Conservation (phyloP, 2,888 invertebrate species). For the Ichneumon xanthorius region DNA sequence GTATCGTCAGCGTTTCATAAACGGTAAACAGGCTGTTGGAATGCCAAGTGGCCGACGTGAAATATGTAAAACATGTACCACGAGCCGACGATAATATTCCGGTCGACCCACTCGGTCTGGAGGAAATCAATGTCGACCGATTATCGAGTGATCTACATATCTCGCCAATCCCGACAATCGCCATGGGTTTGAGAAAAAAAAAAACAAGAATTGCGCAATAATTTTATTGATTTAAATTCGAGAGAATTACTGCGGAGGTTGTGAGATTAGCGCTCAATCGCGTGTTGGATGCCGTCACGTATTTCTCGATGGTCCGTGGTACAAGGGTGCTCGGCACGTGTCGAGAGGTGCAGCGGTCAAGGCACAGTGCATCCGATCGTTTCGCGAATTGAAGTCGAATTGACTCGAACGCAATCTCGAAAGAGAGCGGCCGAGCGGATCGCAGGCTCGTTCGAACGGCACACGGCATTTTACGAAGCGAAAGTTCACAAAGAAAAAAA, state of each 20-base stretch:
- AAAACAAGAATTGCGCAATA: slow-evolving; percentile 4
- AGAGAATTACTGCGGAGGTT: background rate
- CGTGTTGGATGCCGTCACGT: background rate
- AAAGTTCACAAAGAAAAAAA: background rate
- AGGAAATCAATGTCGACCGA: background rate
- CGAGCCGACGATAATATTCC: slow-evolving; percentile 9
- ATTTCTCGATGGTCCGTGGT: background rate
- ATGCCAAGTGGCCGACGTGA: background rate
- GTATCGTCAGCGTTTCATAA: background rate
- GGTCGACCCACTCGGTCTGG: slow-evolving; percentile 27
- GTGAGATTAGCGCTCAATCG: background rate
- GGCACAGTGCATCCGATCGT: background rate
- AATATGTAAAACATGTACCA: background rate
- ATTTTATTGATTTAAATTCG: background rate
- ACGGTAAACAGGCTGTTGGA: background rate
- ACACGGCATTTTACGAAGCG: background rate
- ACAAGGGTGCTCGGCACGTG: background rate
- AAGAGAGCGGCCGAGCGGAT: background rate
- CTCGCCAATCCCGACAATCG: background rate
- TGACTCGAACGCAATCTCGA: background rate
- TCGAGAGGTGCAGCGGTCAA: background rate
- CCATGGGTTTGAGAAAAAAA: background rate
- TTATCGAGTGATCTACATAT: background rate
- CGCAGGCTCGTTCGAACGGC: background rate
- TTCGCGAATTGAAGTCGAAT: background rate